These are phyloP conservation scores for Sericinus montela DNA, from an alignment of 2,888 invertebrate genomes.

Conservation along the genomic window DNA sequence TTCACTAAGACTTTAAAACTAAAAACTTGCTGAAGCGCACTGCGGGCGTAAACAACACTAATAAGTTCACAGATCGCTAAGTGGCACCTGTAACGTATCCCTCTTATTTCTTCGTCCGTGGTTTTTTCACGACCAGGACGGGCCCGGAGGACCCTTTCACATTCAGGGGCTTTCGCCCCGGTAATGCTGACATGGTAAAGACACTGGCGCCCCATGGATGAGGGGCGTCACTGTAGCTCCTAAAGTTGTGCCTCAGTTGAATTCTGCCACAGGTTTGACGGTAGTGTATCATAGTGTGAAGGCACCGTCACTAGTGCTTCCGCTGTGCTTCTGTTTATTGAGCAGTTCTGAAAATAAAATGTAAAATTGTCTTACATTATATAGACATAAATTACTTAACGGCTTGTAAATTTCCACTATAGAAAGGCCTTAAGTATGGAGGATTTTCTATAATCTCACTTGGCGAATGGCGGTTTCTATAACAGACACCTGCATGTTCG, in stretches of 20 bases:
- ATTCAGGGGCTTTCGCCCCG: conserved; percentile 33
- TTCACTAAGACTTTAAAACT: conserved; percentile 34
- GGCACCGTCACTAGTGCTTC: conserved; percentile 88
- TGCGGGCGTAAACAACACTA: conserved; percentile 35
- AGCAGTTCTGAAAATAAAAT: conserved; percentile 81
- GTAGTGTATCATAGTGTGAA: conserved; percentile 83
- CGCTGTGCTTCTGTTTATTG: conserved; percentile 81
- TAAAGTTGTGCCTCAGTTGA: conserved; percentile 65
- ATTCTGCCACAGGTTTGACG: conserved; percentile 72
- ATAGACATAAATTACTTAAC: no score
- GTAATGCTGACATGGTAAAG: conserved; percentile 53
- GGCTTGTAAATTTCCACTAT: no score
- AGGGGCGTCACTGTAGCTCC: conserved; percentile 39
- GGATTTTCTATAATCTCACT: no score
- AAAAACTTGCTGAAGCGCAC: conserved; percentile 7
- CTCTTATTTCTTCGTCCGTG: conserved; percentile 35
- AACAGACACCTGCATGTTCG: no score
- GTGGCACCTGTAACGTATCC: conserved; percentile 33
- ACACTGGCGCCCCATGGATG: conserved; percentile 29
- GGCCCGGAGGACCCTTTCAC: conserved; percentile 34
- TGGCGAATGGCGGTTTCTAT: no score
- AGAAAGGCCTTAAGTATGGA: no score
- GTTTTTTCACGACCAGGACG: conserved; percentile 65
- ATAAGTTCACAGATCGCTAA: conserved; percentile 38
- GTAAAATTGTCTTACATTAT: no score